phyloP scores from a whole-genome alignment of 2,113 vertebrate genomes.

The Vulpes vulpes region DNA sequence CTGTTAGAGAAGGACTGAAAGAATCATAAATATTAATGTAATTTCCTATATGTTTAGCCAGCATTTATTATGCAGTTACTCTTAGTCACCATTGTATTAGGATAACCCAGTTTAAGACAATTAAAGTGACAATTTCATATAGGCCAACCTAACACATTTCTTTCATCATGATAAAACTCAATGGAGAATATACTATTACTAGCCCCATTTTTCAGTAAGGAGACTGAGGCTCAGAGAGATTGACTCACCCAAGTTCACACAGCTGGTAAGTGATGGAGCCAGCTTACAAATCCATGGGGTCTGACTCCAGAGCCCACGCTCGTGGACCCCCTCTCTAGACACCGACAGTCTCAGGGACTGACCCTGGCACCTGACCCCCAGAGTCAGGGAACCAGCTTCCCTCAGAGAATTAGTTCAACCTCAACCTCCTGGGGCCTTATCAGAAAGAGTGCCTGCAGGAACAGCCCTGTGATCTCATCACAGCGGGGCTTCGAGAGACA shows the following conservation, averaged over 20 bases:
- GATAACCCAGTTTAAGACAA: not conserved
- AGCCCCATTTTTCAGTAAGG: not conserved
- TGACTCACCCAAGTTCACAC: not conserved
- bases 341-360: not conserved
- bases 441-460: not conserved
- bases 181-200: not conserved
- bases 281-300: not conserved
- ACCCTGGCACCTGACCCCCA: constrained; percentile 31
- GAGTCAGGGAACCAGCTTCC: constrained; percentile 71
- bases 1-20: not conserved
- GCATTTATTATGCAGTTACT: not conserved
- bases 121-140: constrained; percentile 9
- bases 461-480: not conserved
- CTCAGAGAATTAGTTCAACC: constrained; percentile 51
- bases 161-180: not conserved
- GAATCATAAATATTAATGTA: not conserved
- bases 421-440: constrained; percentile 45
- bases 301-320: not conserved
- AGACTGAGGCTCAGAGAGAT: not conserved
- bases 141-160: not conserved
- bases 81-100: not conserved
- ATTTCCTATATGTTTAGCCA: not conserved
- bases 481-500: constrained; percentile 65
- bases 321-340: not conserved
- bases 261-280: not conserved